Evolutionary conservation across 2,113 vertebrate species (phyloP).

Genomic region (Syrmaticus mikado): DNA sequence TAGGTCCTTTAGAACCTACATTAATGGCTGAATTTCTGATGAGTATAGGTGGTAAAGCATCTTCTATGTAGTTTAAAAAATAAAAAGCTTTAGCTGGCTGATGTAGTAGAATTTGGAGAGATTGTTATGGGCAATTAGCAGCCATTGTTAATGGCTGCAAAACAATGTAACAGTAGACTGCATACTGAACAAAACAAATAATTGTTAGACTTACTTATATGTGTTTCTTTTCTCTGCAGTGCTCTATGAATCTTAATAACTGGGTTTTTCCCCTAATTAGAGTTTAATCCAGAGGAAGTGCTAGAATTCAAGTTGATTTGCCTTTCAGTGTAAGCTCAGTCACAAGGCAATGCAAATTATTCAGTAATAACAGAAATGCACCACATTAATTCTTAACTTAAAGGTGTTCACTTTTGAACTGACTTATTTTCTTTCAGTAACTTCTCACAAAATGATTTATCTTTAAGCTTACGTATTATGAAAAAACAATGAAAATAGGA

Average conservation of each 20-base stretch:
- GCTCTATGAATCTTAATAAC: background rate
- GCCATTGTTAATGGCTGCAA: background rate
- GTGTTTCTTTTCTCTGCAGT: background rate
- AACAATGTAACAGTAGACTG: background rate
- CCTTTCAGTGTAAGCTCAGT: background rate
- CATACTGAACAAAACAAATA: background rate
- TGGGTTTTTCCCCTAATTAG: background rate
- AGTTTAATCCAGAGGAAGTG: background rate
- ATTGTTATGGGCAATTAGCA: background rate
- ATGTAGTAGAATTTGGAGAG: background rate
- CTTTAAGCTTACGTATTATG: background rate
- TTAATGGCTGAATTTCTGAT: background rate
- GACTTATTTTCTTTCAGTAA: background rate
- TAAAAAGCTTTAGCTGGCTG: background rate
- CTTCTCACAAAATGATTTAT: background rate
- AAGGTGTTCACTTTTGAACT: background rate
- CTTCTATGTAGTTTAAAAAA: background rate
- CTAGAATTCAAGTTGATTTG: background rate
- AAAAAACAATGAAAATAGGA: background rate
- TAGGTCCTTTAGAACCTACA: background rate
- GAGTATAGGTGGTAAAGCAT: background rate
- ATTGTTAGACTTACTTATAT: background rate
- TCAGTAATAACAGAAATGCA: background rate
- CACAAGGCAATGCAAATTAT: background rate
- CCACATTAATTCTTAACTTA: background rate